Conservation (phyloP, 2,113 vertebrate genomes). For the western clawed frog (Xenopus tropicalis) region DNA sequence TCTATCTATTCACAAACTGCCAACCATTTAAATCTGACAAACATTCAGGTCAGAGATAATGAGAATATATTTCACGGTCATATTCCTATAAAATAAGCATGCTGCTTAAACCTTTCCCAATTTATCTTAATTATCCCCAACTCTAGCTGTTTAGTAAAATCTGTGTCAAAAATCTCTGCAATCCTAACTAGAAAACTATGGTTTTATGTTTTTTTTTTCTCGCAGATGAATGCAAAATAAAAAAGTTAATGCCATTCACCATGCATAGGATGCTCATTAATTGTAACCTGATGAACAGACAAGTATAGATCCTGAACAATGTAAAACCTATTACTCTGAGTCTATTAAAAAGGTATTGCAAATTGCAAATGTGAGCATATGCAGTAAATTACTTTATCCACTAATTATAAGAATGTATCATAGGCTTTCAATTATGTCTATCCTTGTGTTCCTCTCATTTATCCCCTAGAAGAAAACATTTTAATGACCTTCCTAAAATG, state of each 20-base stretch:
- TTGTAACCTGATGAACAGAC: not conserved
- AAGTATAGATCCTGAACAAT: not conserved
- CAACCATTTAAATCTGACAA: constrained; percentile 3
- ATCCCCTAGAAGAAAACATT: not conserved
- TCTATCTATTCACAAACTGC: not conserved
- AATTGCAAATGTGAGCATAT: not conserved
- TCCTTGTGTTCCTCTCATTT: not conserved
- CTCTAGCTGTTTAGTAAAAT: not conserved
- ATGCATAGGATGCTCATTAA: not conserved
- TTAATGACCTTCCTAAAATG: not conserved
- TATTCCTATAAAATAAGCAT: constrained; percentile 8
- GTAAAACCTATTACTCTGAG: not conserved
- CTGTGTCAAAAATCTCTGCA: constrained; percentile 3
- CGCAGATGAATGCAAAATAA: not conserved
- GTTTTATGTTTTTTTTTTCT: not conserved
- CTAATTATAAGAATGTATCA: not conserved
- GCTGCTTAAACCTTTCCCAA: constrained; percentile 4
- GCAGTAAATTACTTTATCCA: not conserved
- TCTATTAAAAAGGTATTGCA: not conserved
- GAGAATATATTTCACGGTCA: constrained; percentile 11
- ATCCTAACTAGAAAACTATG: not conserved
- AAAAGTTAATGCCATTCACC: not conserved
- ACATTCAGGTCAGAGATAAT: constrained; percentile 13
- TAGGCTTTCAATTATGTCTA: not conserved
- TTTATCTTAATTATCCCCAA: constrained; percentile 9